A percentile compares a stretch with the other conserved stretches of the same genome.
Evolutionary conservation across 2,888 invertebrate species (phyloP).

Genomic region (Neoascia interrupta): DNA sequence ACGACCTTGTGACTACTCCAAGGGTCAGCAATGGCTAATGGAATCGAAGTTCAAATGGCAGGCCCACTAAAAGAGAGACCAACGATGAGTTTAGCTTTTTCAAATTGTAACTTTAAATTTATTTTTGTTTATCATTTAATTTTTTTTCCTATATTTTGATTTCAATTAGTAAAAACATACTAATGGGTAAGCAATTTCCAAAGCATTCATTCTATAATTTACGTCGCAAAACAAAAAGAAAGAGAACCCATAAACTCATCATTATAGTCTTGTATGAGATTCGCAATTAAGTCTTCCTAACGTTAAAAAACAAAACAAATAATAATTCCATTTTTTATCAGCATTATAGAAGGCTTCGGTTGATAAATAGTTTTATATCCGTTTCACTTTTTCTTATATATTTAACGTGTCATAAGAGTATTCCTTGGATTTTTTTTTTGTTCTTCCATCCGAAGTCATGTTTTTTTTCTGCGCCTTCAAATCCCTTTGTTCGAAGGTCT

Average conservation of each 20-base stretch:
- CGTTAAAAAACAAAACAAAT: too few relatives aligned
- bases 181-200: slow-evolving; percentile 44
- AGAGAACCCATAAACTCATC: slow-evolving; percentile 43
- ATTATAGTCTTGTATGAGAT: slow-evolving; percentile 56
- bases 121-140: slow-evolving; percentile 13
- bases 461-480: slow-evolving; percentile 26
- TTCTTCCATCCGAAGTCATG: slow-evolving; percentile 17
- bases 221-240: slow-evolving; percentile 9
- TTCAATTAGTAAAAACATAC: slow-evolving; percentile 61
- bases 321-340: slow-evolving; percentile 64
- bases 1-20: slow-evolving; percentile 85
- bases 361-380: not conserved
- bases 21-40: slow-evolving; percentile 95
- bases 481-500: slow-evolving; percentile 14
- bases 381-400: slow-evolving; percentile 11
- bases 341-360: slow-evolving; percentile 37
- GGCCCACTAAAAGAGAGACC: slow-evolving; percentile 81
- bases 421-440: slow-evolving; percentile 42
- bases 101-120: slow-evolving; percentile 37
- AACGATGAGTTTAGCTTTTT: slow-evolving; percentile 54
- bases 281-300: slow-evolving; percentile 67
- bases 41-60: slow-evolving; percentile 97
- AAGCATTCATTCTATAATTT: slow-evolving; percentile 37
- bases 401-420: slow-evolving; percentile 44
- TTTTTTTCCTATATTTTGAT: slow-evolving; percentile 22